Evolutionary conservation across 2,888 invertebrate species (phyloP), one percentile per base, ranked within the genome.

Genomic region (Nomada lathburiana): DNA sequence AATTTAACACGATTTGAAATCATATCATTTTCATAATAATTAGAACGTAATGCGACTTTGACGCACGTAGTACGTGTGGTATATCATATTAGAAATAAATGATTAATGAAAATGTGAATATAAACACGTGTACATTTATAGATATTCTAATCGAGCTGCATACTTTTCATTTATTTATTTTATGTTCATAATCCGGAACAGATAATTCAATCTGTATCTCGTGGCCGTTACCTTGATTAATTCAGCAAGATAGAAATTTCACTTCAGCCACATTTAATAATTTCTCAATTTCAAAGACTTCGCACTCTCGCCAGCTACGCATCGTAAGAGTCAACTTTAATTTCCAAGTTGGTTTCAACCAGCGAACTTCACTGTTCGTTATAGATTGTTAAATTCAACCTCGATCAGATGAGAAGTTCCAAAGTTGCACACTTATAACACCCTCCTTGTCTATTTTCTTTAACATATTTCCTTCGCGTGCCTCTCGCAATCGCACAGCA

Each of bases 311-410:
- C 47, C n/a, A 44, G 13, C 62, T 76, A 50, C 53, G 16, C 47
- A n/a, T 18, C 29, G 20, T 50, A 55, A 36, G 63, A 50, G 2
- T 16, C 23, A 47, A 70, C 57, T 64, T 59, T 26, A 59, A 64
- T 60, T 65, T 64, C 18, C 11, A 4, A 29, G n/a, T 42, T 57
- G 0, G 13, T 26, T 50, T 20, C 64, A 76, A 79, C 26, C 57
- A 52, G 50, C 36, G 53, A 65, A 60, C 13, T 60, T 23, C 23
- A 18, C n/a, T 13, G 26, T 16, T 5, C 53, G 53, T 18, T 13
- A 65, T n/a, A 55, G 29, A 47, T 23, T 63, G 76, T 52, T 68
- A 63, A 79, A 75, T 63, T 75, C 42, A n/a, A 42, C 20, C n/a
- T 4, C 26, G 18, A 75, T 75, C 63, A 29, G 29, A 57, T 64